Percentiles rank a stretch among this genome's conserved stretches.
These are phyloP conservation scores for Chrysolina haemoptera DNA, from an alignment of 2,888 invertebrate genomes.

Conservation along the genomic window DNA sequence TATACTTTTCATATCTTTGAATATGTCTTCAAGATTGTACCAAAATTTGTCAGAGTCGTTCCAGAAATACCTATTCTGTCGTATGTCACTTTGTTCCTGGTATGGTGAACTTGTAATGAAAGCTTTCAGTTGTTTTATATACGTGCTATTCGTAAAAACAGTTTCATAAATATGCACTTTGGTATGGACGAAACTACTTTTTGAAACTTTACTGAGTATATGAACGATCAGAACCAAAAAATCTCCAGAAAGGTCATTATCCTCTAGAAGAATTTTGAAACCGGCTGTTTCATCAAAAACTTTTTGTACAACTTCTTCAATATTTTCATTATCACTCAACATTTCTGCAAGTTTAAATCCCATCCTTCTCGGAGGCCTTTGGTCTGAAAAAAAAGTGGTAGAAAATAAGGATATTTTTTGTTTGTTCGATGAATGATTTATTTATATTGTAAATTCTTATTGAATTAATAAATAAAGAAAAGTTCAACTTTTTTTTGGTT, in stretches of 20 bases:
- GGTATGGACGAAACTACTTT: neutral
- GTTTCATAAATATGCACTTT: conserved; percentile 15
- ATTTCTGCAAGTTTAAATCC: conserved; percentile 10
- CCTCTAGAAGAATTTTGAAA: conserved; percentile 7
- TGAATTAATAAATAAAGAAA: no score
- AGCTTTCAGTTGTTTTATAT: neutral
- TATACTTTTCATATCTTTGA: conserved; percentile 6
- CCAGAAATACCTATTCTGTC: conserved; percentile 11
- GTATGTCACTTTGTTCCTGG: neutral
- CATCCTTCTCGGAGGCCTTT: neutral
- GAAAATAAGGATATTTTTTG: no score
- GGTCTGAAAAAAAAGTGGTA: neutral
- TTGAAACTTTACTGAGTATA: conserved; percentile 8
- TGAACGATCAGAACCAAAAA: conserved; percentile 15
- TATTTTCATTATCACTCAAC: conserved; percentile 11
- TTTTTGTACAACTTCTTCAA: conserved; percentile 11
- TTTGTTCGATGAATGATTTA: no score
- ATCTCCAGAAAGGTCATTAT: conserved; percentile 10
- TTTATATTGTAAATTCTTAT: no score
- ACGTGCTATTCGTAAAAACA: neutral
- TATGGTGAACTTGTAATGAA: conserved; percentile 10
- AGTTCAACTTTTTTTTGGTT: no score
- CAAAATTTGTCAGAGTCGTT: conserved; percentile 5
- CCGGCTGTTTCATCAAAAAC: conserved; percentile 5
- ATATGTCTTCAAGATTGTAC: conserved; percentile 8